Percentiles rank a stretch among this genome's conserved stretches.
These are phyloP conservation scores for Poeciliopsis turrubarensis DNA, from an alignment of 2,113 vertebrate genomes.

Conservation along the genomic window DNA sequence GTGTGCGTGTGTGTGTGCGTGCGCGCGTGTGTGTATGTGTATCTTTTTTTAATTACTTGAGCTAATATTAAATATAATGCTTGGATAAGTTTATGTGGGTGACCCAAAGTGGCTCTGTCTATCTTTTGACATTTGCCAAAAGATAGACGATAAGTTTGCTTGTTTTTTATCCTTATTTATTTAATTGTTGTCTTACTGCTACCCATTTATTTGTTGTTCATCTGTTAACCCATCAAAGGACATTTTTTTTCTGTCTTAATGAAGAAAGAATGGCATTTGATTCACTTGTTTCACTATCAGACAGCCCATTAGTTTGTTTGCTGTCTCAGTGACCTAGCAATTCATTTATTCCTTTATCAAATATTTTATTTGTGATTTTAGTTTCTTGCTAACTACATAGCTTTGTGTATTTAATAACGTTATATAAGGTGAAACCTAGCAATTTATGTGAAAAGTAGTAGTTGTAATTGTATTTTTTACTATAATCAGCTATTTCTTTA, in stretches of 20 bases:
- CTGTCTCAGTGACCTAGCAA: too few relatives aligned
- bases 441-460: neutral
- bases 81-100: neutral
- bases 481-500: too few relatives aligned
- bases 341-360: neutral
- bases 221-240: too few relatives aligned
- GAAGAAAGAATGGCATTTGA: too few relatives aligned
- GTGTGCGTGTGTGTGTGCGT: too few relatives aligned
- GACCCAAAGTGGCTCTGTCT: neutral
- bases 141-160: neutral
- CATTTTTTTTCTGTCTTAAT: neutral
- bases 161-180: neutral
- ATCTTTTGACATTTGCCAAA: neutral
- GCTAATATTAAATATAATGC: neutral
- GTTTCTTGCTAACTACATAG: neutral
- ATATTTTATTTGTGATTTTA: neutral
- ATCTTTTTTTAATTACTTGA: neutral
- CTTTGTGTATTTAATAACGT: neutral
- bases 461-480: neutral
- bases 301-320: neutral
- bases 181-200: neutral
- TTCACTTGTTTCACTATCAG: neutral
- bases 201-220: too few relatives aligned
- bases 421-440: neutral
- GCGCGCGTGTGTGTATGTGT: too few relatives aligned